Evolutionary conservation across 2,888 invertebrate species (phyloP).

Genomic region (Eurytoma adleriae): DNA sequence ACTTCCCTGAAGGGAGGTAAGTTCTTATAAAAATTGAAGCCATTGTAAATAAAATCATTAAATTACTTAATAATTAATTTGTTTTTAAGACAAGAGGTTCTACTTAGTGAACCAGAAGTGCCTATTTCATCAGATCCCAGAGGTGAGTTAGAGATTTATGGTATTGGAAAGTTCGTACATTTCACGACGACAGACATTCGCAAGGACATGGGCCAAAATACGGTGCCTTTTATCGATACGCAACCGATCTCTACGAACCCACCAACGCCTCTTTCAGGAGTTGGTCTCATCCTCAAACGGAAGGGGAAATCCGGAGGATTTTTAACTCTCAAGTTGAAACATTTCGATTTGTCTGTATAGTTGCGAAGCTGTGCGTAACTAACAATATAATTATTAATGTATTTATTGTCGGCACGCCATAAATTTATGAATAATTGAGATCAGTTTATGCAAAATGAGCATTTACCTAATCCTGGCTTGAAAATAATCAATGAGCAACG

Average conservation of each 20-base stretch:
- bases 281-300: conserved; percentile 88
- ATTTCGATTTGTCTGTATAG: conserved; percentile 79
- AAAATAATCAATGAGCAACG: too few relatives aligned
- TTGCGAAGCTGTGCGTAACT: too few relatives aligned
- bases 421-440: too few relatives aligned
- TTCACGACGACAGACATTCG: conserved; percentile 84
- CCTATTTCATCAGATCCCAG: background rate
- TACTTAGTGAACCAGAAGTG: background rate
- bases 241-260: conserved; percentile 84
- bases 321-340: conserved; percentile 84
- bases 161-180: conserved; percentile 79
- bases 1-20: background rate
- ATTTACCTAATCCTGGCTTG: too few relatives aligned
- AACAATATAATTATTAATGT: too few relatives aligned
- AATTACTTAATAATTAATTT: background rate
- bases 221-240: conserved; percentile 88
- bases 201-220: conserved; percentile 87
- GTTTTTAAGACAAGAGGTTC: conserved; percentile 75
- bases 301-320: conserved; percentile 85
- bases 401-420: too few relatives aligned
- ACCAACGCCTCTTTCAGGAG: conserved; percentile 84
- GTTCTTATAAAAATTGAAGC: background rate
- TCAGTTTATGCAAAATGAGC: too few relatives aligned
- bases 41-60: conserved; percentile 38
- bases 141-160: background rate